Conservation (phyloP, 1,140 invertebrate species). For the Zeugodacus cucurbitae region DNA sequence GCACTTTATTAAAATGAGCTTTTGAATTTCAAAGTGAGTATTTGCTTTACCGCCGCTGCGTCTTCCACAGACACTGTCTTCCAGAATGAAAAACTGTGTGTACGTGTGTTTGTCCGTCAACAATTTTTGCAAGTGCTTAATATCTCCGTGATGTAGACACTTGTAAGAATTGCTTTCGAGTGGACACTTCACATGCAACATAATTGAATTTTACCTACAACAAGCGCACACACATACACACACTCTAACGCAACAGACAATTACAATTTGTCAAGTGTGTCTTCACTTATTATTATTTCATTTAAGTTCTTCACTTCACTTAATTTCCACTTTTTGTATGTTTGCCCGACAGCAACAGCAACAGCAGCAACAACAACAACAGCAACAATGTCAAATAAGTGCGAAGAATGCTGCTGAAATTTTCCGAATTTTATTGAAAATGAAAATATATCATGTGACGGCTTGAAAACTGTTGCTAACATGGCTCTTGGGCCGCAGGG, state of each 20-base stretch:
- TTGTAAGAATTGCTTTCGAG: not conserved
- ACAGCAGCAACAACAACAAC: too few species aligned
- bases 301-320: not conserved
- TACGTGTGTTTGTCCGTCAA: not conserved
- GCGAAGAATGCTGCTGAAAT: not conserved
- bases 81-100: too few species aligned
- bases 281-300: not conserved
- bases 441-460: not conserved
- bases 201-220: not conserved
- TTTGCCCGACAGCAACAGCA: not conserved
- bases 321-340: not conserved
- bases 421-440: slow-evolving; percentile 10
- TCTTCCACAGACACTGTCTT: not conserved
- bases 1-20: not conserved
- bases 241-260: too few species aligned
- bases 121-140: not conserved
- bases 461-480: not conserved
- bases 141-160: not conserved
- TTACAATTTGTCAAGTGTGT: slow-evolving; percentile 3
- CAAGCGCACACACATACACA: not conserved
- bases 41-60: not conserved
- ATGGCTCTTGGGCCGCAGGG: not conserved
- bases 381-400: not conserved
- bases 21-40: not conserved
- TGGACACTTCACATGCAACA: not conserved